These are phyloP conservation scores for Lophotriccus pileatus DNA, from an alignment of 2,797 vertebrate genomes.

Conservation along the genomic window DNA sequence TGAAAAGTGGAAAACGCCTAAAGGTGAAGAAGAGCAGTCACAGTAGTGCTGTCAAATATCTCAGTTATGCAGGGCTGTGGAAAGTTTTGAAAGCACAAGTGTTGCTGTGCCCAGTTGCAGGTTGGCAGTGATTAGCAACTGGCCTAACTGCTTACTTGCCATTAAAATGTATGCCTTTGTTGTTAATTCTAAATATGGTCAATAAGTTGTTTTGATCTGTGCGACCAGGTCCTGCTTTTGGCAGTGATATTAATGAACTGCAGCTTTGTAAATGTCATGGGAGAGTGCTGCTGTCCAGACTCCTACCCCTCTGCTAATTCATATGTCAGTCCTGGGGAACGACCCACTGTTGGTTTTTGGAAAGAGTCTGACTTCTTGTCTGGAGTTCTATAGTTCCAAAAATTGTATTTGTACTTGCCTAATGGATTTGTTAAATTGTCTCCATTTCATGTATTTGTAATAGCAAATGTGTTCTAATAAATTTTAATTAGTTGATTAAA, in stretches of 20 bases:
- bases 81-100: neutral
- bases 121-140: neutral
- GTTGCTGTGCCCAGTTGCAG: neutral
- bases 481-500: constrained; percentile 26
- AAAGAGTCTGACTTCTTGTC: neutral
- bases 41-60: neutral
- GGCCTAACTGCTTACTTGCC: neutral
- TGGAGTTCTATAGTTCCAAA: neutral
- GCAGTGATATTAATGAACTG: constrained; percentile 30
- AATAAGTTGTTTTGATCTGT: constrained; percentile 12
- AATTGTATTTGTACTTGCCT: neutral
- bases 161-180: neutral
- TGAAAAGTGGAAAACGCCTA: neutral
- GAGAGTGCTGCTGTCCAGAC: constrained; percentile 11
- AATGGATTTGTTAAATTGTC: constrained; percentile 8
- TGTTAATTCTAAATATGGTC: neutral
- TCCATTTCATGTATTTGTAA: neutral
- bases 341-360: constrained; percentile 4
- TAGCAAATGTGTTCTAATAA: neutral
- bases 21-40: neutral
- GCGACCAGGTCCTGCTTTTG: constrained; percentile 27
- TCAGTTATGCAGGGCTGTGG: neutral
- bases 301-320: neutral
- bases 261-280: constrained; percentile 23
- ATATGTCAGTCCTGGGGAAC: neutral